These are phyloP conservation scores for Chaenogobius annularis DNA, from an alignment of 2,113 vertebrate genomes.

Conservation along the genomic window DNA sequence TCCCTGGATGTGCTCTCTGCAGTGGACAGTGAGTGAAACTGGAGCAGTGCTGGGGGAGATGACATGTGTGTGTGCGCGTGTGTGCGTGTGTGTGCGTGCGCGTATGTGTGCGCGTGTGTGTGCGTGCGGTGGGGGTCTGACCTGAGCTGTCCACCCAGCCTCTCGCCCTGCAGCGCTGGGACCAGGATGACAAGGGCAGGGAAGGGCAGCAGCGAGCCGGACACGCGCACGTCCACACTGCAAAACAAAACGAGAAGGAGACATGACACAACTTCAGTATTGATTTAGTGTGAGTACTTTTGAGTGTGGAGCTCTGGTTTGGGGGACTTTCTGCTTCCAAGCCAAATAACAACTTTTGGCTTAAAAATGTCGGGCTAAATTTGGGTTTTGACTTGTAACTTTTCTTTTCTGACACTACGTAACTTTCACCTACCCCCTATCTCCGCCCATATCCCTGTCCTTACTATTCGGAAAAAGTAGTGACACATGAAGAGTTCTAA, in stretches of 20 bases:
- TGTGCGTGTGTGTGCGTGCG: too few relatives aligned
- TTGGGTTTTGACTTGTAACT: not conserved
- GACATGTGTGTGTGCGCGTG: slow-evolving; percentile 49
- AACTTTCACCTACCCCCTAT: not conserved
- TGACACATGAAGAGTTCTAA: too few relatives aligned
- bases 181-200: slow-evolving; percentile 74
- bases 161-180: slow-evolving; percentile 65
- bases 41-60: slow-evolving; percentile 41
- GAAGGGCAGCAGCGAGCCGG: slow-evolving; percentile 56
- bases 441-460: too few relatives aligned
- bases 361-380: not conserved
- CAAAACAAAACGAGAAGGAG: not conserved
- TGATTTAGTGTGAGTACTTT: not conserved
- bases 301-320: not conserved
- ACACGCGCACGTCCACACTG: slow-evolving; percentile 11
- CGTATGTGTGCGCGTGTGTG: too few relatives aligned
- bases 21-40: slow-evolving; percentile 8
- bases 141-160: slow-evolving; percentile 70
- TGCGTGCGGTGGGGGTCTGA: slow-evolving; percentile 57
- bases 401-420: not conserved
- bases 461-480: too few relatives aligned
- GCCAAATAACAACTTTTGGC: not conserved
- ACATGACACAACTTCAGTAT: not conserved
- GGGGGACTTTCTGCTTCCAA: not conserved
- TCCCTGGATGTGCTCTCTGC: too few relatives aligned